Evolutionary conservation across 2,113 vertebrate species (phyloP).

Genomic region (Scomber colias): DNA sequence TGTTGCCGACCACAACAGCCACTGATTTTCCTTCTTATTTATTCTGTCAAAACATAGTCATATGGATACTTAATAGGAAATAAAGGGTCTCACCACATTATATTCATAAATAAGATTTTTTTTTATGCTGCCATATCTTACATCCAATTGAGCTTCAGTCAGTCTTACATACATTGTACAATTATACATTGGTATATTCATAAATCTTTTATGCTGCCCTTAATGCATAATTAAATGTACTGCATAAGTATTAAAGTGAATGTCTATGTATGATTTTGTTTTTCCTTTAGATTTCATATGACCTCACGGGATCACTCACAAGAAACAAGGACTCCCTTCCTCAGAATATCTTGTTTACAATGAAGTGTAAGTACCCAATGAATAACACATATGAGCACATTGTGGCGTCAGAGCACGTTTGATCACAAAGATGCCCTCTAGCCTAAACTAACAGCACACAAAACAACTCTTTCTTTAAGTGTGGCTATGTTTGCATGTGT

Average conservation of each 20-base stretch:
- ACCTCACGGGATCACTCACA: conserved; percentile 89
- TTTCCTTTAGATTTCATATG: conserved; percentile 90
- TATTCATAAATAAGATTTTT: no score
- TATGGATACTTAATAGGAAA: no score
- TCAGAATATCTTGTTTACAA: conserved; percentile 93
- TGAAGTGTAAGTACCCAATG: conserved; percentile 92
- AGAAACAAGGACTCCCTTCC: conserved; percentile 95
- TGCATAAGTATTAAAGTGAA: background rate
- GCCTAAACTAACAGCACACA: conserved; percentile 62
- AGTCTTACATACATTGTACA: no score
- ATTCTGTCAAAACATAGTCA: no score
- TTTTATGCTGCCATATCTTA: background rate
- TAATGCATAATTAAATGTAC: background rate
- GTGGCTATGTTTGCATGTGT: conserved; percentile 45
- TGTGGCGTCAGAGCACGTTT: conserved; percentile 63
- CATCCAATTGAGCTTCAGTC: background rate
- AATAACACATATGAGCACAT: conserved; percentile 56
- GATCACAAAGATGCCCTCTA: conserved; percentile 66
- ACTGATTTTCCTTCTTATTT: no score
- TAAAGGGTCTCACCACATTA: no score
- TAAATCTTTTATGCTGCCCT: background rate
- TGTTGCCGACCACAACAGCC: no score
- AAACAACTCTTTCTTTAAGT: conserved; percentile 59
- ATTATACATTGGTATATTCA: background rate
- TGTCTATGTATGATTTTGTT: conserved; percentile 43